Base-by-base conservation (phyloP, 2,797 vertebrate species). In the Sardinella longiceps region DNA sequence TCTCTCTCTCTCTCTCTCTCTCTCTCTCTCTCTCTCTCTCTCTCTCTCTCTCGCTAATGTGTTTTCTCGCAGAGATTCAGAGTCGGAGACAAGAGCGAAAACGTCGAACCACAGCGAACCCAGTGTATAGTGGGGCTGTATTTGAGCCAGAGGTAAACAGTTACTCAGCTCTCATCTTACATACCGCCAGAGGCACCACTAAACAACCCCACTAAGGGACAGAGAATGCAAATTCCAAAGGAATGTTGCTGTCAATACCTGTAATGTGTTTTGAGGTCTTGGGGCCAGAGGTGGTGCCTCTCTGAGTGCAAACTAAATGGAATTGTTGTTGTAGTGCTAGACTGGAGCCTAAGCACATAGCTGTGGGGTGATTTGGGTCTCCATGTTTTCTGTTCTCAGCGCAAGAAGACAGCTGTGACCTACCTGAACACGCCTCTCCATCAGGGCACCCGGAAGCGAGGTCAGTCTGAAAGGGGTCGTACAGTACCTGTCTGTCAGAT, bases 1-100 rank as follows among this genome's bases (percentile, higher is more conserved):
- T n/a, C 84, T 83, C 56, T n/a, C 5, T 37, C 30, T 80, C 81
- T n/a, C 84, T 83, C 56, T n/a, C 5, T 37, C 30, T 80, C 81
- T n/a, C 84, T 83, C 56, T n/a, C 5, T 37, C 30, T 80, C 81
- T n/a, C 84, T 83, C 56, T n/a, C 5, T 37, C 30, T 80, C 81
- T n/a, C 84, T 83, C 56, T n/a, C 5, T 37, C 30, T 80, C 81
- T n/a, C 84, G 81, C 56, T n/a, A 3, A 14, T 12, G 6, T 85
- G 82, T 84, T 66, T 80, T 63, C 33, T 87, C 92, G 89, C 92
- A 97, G 97, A 97, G 95, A 97, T 97, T 93, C 96, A 97, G 93
- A 97, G 96, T 91, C 96, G 96, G 91, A 93, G 97, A 88, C 96
- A 97, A 93, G 96, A 97, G 84, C 94, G 96, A 28, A 97, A 97